Evolutionary conservation across 2,888 invertebrate genomes (phyloP).

Genomic region (Drosophila macrothrix): DNA sequence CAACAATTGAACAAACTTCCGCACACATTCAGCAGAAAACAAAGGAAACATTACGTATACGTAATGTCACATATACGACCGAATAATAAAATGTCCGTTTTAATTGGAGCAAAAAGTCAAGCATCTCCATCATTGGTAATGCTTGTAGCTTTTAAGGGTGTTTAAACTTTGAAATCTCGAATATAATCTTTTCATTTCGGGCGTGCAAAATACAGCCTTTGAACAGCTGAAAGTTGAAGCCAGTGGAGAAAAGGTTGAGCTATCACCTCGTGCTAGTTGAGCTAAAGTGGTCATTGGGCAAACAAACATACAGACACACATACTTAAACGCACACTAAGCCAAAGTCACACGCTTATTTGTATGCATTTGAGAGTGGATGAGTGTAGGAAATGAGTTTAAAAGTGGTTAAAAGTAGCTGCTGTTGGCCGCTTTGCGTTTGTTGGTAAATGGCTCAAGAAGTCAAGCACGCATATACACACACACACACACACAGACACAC

Average conservation of each 20-base stretch:
- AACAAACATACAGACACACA: conserved; percentile 15
- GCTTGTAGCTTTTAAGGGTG: not conserved
- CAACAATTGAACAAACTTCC: not conserved
- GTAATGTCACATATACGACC: not conserved
- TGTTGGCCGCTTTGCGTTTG: conserved; percentile 44
- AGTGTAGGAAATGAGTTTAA: conserved; percentile 76
- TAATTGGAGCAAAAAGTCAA: not conserved
- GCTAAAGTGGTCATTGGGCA: conserved; percentile 55
- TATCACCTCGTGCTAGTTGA: conserved; percentile 26
- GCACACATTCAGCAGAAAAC: not conserved
- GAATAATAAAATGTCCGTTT: not conserved
- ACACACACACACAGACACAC: conserved; percentile 11
- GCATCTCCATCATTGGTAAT: not conserved
- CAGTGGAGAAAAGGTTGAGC: conserved; percentile 41
- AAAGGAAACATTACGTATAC: not conserved
- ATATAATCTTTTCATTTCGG: not conserved
- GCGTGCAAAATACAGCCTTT: conserved; percentile 20
- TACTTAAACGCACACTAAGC: not conserved
- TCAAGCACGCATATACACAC: conserved; percentile 45
- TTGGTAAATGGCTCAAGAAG: conserved; percentile 71
- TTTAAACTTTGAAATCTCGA: not conserved
- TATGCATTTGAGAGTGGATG: conserved; percentile 67
- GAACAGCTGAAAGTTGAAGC: conserved; percentile 32
- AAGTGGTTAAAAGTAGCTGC: conserved; percentile 75
- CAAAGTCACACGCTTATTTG: conserved; percentile 33